Percentiles rank a stretch among this genome's conserved stretches.
These are phyloP conservation scores for Mionectes olivaceus DNA, from an alignment of 2,797 vertebrate species.

Conservation along the genomic window DNA sequence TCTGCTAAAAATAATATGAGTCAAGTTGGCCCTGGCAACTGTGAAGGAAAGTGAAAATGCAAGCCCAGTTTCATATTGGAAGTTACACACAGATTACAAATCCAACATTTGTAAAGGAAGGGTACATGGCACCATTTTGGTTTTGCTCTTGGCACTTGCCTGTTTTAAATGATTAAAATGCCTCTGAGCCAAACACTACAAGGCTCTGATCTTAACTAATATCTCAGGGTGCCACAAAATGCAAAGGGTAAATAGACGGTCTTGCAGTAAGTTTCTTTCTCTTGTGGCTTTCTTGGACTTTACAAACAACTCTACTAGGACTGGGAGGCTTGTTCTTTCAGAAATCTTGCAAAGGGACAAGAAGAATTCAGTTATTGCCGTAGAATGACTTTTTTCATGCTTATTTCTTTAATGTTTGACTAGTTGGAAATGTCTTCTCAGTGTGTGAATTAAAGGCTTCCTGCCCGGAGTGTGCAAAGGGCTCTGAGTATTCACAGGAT, in stretches of 20 bases:
- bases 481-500: constrained; percentile 46
- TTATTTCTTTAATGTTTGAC: constrained; percentile 58
- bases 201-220: not conserved
- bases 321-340: not conserved
- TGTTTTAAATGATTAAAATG: not conserved
- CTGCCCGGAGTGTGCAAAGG: constrained; percentile 60
- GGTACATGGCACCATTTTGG: not conserved
- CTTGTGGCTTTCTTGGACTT: not conserved
- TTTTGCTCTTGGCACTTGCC: not conserved
- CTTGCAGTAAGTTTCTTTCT: not conserved
- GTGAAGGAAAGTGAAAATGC: constrained; percentile 15
- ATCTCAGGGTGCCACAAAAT: not conserved
- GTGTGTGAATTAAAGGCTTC: constrained; percentile 56
- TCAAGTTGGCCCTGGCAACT: constrained; percentile 27
- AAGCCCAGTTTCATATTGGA: constrained; percentile 24
- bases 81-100: not conserved
- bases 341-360: constrained; percentile 19
- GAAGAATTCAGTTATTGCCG: constrained; percentile 57
- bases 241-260: not conserved
- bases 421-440: constrained; percentile 53
- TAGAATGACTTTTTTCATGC: not conserved
- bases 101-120: not conserved
- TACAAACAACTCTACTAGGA: not conserved
- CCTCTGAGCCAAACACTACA: not conserved
- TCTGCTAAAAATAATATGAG: constrained; percentile 70